These are phyloP conservation scores for Molossus molossus DNA, from an alignment of 2,797 vertebrate genomes.

Conservation along the genomic window DNA sequence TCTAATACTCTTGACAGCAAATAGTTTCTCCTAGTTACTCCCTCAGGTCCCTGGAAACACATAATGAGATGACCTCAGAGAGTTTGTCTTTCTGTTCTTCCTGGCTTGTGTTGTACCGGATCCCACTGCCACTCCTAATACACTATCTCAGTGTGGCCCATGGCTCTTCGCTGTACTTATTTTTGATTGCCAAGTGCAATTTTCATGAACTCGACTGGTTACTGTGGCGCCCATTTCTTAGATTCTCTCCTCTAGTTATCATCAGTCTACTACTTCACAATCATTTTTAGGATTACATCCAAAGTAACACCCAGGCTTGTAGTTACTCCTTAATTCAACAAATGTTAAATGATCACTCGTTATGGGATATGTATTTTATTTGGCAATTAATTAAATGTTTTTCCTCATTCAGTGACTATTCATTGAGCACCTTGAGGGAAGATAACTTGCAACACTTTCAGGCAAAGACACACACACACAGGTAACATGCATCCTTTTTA, in stretches of 20 bases:
- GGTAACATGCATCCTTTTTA: not conserved
- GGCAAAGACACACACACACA: not conserved
- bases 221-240: not conserved
- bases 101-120: not conserved
- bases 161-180: not conserved
- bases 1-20: not conserved
- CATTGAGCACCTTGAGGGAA: not conserved
- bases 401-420: not conserved
- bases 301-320: not conserved
- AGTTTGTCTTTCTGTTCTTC: not conserved
- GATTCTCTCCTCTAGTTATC: not conserved
- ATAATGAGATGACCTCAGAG: not conserved
- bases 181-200: not conserved
- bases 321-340: not conserved
- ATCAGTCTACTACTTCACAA: not conserved
- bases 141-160: not conserved
- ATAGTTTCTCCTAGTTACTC: not conserved
- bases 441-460: not conserved
- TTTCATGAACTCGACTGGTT: not conserved
- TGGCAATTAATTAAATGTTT: slow-evolving; percentile 9
- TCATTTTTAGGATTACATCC: slow-evolving; percentile 11
- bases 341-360: not conserved
- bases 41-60: not conserved
- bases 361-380: not conserved
- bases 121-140: not conserved